Evolutionary conservation across 2,888 invertebrate species (phyloP).

Genomic region (Atethmia centrago): DNA sequence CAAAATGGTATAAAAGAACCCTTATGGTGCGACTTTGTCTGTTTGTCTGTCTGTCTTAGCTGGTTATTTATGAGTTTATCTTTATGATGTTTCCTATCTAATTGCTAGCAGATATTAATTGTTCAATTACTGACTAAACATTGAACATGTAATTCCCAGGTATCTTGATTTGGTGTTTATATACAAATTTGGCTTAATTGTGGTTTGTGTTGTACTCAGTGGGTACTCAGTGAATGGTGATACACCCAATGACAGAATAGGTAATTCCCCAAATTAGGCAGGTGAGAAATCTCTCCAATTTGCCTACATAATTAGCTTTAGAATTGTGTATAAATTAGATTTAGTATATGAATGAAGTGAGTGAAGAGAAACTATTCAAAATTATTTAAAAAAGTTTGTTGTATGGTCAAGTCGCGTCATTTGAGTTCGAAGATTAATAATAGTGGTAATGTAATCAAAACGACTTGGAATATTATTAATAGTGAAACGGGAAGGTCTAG

Average conservation of each 20-base stretch:
- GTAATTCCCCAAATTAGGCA: conserved; percentile 46
- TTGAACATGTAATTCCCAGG: conserved; percentile 10
- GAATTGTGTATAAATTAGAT: conserved; percentile 38
- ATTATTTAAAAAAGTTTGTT: too few species aligned
- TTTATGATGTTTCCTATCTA: neutral
- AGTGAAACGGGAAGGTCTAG: too few species aligned
- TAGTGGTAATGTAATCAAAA: too few species aligned
- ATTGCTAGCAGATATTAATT: neutral
- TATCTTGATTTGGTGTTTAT: conserved; percentile 18
- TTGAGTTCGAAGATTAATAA: too few species aligned
- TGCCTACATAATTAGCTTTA: conserved; percentile 30
- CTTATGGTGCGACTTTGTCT: neutral
- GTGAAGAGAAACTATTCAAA: too few species aligned
- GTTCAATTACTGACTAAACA: neutral
- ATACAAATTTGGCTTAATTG: conserved; percentile 20
- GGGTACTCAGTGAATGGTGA: conserved; percentile 29
- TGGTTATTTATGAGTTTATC: neutral
- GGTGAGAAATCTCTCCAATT: conserved; percentile 45
- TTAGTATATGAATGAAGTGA: conserved; percentile 6
- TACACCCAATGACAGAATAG: conserved; percentile 32
- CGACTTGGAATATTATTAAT: too few species aligned
- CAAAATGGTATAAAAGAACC: neutral
- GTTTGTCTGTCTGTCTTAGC: neutral
- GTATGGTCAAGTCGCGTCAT: too few species aligned
- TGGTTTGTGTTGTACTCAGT: conserved; percentile 21